Evolutionary conservation across 2,113 vertebrate genomes (phyloP).

Genomic region (Lepus europaeus): DNA sequence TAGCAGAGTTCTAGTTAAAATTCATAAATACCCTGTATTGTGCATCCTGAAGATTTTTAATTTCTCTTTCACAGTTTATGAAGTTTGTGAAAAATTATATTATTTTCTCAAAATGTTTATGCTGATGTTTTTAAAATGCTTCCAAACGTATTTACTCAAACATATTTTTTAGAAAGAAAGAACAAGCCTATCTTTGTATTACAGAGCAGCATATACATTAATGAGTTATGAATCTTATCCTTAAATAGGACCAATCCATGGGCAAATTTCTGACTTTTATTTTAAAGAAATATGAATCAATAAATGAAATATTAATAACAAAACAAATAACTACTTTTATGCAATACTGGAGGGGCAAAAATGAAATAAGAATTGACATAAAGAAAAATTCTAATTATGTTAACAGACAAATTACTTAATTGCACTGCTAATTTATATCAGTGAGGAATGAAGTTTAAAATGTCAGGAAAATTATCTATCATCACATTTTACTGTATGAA

Average conservation of each 20-base stretch:
- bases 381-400: neutral
- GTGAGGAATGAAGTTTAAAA: neutral
- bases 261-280: neutral
- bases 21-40: neutral
- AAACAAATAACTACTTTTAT: neutral
- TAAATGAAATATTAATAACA: neutral
- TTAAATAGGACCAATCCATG: neutral
- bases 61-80: conserved; percentile 26
- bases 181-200: neutral
- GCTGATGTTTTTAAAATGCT: neutral
- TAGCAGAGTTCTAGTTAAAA: neutral
- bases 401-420: neutral
- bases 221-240: neutral
- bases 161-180: neutral
- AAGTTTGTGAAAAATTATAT: neutral
- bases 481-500: neutral
- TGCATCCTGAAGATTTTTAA: neutral
- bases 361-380: neutral
- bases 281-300: conserved; percentile 19
- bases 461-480: neutral
- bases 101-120: conserved; percentile 23
- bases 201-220: neutral
- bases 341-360: neutral
- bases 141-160: neutral
- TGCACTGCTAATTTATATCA: neutral